These are phyloP conservation scores for Bufo bufo DNA, from an alignment of 2,113 vertebrate species.

Conservation along the genomic window DNA sequence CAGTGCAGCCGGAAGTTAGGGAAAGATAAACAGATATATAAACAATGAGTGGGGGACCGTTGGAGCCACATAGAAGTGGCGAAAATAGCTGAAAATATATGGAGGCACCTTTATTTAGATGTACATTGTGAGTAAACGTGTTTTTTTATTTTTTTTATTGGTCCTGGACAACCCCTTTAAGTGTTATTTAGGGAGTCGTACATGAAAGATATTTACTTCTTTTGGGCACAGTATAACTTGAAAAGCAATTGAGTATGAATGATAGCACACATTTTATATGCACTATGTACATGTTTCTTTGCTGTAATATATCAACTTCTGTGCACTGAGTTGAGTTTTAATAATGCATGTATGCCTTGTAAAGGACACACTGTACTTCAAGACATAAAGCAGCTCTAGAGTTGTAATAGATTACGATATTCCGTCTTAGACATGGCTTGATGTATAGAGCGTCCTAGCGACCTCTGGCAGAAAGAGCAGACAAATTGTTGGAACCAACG, in stretches of 20 bases:
- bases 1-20: no score
- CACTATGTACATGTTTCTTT: not conserved
- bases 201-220: not conserved
- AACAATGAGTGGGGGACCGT: no score
- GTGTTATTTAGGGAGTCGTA: not conserved
- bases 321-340: not conserved
- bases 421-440: slow-evolving; percentile 25
- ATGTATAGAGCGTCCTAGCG: slow-evolving; percentile 1
- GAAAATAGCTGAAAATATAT: no score
- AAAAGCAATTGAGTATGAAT: not conserved
- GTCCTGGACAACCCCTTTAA: not conserved
- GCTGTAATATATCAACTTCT: slow-evolving; percentile 19
- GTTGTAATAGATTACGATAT: slow-evolving; percentile 16
- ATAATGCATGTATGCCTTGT: not conserved
- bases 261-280: not conserved
- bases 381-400: slow-evolving; percentile 1
- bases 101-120: no score
- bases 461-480: slow-evolving; percentile 16
- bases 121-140: no score
- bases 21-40: no score
- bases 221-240: not conserved
- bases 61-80: no score
- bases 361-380: slow-evolving; percentile 37
- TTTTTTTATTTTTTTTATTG: no score
- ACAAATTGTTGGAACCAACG: slow-evolving; percentile 14